A percentile compares a stretch with the other conserved stretches of the same genome.
These are phyloP conservation scores for Flabesymbios commensalis DNA, from an alignment of 2,888 invertebrate species.

Conservation along the genomic window DNA sequence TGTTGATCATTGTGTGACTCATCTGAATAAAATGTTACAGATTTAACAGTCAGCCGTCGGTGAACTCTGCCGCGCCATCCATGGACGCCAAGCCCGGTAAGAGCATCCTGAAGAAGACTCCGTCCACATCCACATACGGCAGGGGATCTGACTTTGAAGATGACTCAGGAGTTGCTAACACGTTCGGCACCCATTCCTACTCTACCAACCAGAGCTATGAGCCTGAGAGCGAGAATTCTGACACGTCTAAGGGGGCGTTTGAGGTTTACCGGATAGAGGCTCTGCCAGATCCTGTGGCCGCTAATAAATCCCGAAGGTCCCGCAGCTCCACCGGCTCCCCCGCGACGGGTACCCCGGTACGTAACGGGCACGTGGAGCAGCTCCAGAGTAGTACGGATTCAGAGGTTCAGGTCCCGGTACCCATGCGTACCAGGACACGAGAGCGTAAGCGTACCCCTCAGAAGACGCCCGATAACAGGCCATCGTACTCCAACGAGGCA, in stretches of 20 bases:
- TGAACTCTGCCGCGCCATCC: conserved; percentile 17
- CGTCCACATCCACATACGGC: conserved; percentile 20
- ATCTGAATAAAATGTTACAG: no score
- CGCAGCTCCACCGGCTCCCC: background rate
- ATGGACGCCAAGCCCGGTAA: conserved; percentile 21
- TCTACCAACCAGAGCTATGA: conserved; percentile 15
- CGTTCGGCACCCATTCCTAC: conserved; percentile 9
- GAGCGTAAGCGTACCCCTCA: no score
- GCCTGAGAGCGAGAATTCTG: conserved; percentile 10
- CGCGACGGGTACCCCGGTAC: background rate
- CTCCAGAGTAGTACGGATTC: conserved; percentile 1
- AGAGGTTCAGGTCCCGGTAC: conserved; percentile 2
- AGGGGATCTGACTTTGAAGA: conserved; percentile 6
- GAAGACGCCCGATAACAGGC: no score
- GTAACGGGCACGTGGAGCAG: background rate
- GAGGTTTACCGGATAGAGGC: conserved; percentile 13
- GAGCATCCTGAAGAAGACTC: conserved; percentile 25
- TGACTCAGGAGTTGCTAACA: conserved; percentile 19
- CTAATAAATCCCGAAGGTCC: background rate
- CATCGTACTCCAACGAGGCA: no score
- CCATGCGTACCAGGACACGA: conserved; percentile 1
- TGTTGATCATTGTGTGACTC: no score
- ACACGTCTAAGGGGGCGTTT: conserved; percentile 6
- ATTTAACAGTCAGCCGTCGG: background rate
- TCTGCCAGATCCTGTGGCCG: conserved; percentile 8